A percentile compares a stretch with the other conserved stretches of the same genome.
These are phyloP conservation scores for Pseudopleuronectes americanus DNA, from an alignment of 2,797 vertebrate species.

Conservation along the genomic window DNA sequence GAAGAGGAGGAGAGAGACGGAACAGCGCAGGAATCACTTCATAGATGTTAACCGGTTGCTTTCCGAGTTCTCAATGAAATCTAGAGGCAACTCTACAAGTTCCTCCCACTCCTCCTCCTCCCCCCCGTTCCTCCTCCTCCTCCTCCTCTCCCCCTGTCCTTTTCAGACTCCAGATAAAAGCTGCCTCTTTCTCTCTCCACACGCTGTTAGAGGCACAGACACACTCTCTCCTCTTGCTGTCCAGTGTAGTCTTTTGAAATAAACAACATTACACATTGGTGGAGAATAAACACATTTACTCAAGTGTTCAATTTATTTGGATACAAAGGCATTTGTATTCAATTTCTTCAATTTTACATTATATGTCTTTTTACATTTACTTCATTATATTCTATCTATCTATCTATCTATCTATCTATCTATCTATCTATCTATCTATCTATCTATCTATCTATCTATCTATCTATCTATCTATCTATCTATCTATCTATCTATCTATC, in stretches of 20 bases:
- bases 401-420: background rate
- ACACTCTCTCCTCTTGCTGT: background rate
- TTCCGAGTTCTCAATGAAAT: constrained; percentile 77
- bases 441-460: background rate
- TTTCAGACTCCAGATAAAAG: constrained; percentile 40
- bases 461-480: background rate
- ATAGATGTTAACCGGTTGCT: constrained; percentile 67
- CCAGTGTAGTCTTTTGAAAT: background rate
- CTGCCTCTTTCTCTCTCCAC: constrained; percentile 23
- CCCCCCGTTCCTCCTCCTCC: constrained; percentile 47
- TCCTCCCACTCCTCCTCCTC: constrained; percentile 64
- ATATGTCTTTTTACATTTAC: background rate
- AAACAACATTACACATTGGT: background rate
- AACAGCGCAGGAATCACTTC: constrained; percentile 47
- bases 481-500: too few species aligned
- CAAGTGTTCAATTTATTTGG: too few species aligned
- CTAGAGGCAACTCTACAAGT: constrained; percentile 60
- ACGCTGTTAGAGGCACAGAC: background rate
- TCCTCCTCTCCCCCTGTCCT: constrained; percentile 18
- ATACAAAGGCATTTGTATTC: background rate
- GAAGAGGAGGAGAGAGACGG: background rate
- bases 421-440: background rate
- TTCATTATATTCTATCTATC: background rate
- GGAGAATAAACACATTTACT: background rate
- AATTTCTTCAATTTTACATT: background rate